Conservation (phyloP, 2,113 vertebrate species). For the Ochotona curzoniae region DNA sequence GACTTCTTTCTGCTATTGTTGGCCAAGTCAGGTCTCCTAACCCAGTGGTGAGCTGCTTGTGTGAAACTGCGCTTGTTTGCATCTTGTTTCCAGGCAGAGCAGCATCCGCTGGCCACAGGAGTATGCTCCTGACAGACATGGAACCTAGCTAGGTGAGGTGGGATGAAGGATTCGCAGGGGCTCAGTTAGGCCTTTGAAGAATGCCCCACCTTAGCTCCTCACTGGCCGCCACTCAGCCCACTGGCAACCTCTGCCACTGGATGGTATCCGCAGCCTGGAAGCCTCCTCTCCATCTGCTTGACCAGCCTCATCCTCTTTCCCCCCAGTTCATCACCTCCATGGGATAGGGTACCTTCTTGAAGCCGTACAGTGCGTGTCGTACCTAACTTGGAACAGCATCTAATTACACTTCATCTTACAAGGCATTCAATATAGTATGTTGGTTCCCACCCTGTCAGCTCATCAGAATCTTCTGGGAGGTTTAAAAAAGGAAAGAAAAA, state of each 20-base stretch:
- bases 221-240: not conserved
- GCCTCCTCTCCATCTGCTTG: not conserved
- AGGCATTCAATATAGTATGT: not conserved
- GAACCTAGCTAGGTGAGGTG: not conserved
- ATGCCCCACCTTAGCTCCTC: not conserved
- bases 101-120: not conserved
- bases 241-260: not conserved
- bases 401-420: not conserved
- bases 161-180: no score
- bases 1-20: slow-evolving; percentile 39
- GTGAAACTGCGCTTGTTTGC: not conserved
- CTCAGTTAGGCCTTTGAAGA: not conserved
- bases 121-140: not conserved
- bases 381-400: not conserved
- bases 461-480: not conserved
- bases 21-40: slow-evolving; percentile 30
- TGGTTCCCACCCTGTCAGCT: not conserved
- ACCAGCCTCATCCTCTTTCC: not conserved
- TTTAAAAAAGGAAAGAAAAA: not conserved
- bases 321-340: not conserved
- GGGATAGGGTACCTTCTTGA: not conserved
- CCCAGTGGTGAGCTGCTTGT: not conserved
- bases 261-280: not conserved
- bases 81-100: not conserved
- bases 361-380: not conserved